Conservation (phyloP, 2,888 invertebrate species). For the Drosophila cognata region DNA sequence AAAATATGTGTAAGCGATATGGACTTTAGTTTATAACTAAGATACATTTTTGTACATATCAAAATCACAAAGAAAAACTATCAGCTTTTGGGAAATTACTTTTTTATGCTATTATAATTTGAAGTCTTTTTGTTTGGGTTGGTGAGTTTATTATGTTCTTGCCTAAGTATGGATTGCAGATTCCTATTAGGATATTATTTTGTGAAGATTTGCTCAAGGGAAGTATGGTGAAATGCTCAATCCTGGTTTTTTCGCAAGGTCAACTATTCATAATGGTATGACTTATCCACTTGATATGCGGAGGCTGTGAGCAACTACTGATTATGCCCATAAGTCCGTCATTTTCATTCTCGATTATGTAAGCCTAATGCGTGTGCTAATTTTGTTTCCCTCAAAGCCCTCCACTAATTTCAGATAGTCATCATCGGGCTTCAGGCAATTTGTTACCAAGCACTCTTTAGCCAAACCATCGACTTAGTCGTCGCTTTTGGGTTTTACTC, state of each 20-base stretch:
- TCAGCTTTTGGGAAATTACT: neutral
- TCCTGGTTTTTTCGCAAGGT: neutral
- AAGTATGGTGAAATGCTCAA: neutral
- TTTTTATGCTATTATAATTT: neutral
- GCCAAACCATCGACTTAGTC: slow-evolving; percentile 19
- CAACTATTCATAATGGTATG: neutral
- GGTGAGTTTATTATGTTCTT: neutral
- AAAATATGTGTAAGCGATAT: neutral
- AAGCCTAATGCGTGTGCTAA: slow-evolving; percentile 50
- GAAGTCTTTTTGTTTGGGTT: neutral
- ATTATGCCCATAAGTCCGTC: slow-evolving; percentile 42
- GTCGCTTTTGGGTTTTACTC: slow-evolving; percentile 18
- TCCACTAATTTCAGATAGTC: slow-evolving; percentile 50
- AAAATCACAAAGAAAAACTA: neutral
- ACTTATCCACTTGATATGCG: slow-evolving; percentile 24
- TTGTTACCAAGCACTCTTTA: slow-evolving; percentile 35
- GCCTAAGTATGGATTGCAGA: neutral
- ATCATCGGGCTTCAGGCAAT: slow-evolving; percentile 49
- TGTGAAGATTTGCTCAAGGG: neutral
- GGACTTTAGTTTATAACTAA: neutral
- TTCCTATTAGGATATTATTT: neutral
- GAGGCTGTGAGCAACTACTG: slow-evolving; percentile 21
- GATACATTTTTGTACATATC: neutral
- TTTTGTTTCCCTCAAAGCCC: slow-evolving; percentile 12
- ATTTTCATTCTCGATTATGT: slow-evolving; percentile 42